These are phyloP conservation scores for Zosterops hypoxanthus DNA, from an alignment of 2,113 vertebrate genomes.

Conservation along the genomic window DNA sequence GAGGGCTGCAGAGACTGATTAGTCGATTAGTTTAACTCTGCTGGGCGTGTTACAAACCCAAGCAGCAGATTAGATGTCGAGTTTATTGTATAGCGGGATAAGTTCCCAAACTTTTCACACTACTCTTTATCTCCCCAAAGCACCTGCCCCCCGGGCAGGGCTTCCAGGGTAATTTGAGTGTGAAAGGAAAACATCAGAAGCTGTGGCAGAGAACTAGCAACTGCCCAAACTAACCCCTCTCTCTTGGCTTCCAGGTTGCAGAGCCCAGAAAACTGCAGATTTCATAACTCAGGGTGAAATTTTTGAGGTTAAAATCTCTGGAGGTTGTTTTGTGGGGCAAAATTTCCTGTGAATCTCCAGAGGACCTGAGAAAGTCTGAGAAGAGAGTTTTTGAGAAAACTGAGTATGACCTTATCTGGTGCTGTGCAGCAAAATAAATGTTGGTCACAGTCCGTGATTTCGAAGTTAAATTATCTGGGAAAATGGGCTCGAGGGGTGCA, in stretches of 20 bases:
- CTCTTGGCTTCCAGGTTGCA: not conserved
- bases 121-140: not conserved
- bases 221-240: not conserved
- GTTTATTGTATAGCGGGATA: not conserved
- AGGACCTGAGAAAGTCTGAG: not conserved
- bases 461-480: not conserved
- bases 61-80: not conserved
- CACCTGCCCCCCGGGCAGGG: not conserved
- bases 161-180: not conserved
- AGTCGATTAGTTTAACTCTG: not conserved
- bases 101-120: not conserved
- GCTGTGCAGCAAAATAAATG: not conserved
- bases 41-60: not conserved
- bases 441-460: not conserved
- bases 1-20: fast-evolving
- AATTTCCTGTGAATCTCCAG: not conserved
- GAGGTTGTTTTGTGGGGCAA: not conserved
- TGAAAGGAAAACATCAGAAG: not conserved
- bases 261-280: not conserved
- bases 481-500: not conserved
- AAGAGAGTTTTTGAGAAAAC: not conserved
- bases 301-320: not conserved
- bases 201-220: not conserved
- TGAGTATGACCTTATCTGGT: not conserved
- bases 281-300: not conserved